Conservation (phyloP, 2,888 invertebrate species). For the Drosophila subsilvestris region DNA sequence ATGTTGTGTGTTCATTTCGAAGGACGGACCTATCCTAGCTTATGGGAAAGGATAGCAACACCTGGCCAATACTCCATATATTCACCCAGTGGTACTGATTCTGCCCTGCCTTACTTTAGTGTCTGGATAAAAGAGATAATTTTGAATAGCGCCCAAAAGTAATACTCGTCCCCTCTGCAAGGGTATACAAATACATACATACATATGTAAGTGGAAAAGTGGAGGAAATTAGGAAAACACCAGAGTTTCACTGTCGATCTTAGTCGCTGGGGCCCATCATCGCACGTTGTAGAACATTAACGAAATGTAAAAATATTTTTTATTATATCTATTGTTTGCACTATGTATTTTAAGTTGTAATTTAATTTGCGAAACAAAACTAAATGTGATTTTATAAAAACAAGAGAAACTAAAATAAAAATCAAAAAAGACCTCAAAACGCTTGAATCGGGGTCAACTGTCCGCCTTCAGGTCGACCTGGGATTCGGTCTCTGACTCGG, state of each 20-base stretch:
- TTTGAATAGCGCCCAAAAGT: too few species aligned
- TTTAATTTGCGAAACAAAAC: conserved; percentile 55
- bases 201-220: not conserved
- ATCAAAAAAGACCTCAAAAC: conserved; percentile 44
- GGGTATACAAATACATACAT: not conserved
- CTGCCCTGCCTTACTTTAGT: not conserved
- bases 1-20: too few species aligned
- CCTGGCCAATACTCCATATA: too few species aligned
- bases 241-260: conserved; percentile 5
- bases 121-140: not conserved
- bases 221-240: conserved; percentile 10
- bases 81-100: not conserved
- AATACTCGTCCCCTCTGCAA: not conserved
- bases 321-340: conserved; percentile 34
- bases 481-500: not conserved
- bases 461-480: not conserved
- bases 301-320: conserved; percentile 12
- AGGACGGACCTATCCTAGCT: too few species aligned
- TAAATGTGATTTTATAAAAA: conserved; percentile 56
- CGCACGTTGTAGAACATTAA: conserved; percentile 27
- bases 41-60: too few species aligned
- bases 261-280: conserved; percentile 19
- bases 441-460: conserved; percentile 28
- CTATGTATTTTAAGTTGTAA: conserved; percentile 50
- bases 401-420: conserved; percentile 52